Evolutionary conservation across 2,113 vertebrate genomes (phyloP), one percentile per base, ranked within the genome.

Genomic region (Spea bombifrons): DNA sequence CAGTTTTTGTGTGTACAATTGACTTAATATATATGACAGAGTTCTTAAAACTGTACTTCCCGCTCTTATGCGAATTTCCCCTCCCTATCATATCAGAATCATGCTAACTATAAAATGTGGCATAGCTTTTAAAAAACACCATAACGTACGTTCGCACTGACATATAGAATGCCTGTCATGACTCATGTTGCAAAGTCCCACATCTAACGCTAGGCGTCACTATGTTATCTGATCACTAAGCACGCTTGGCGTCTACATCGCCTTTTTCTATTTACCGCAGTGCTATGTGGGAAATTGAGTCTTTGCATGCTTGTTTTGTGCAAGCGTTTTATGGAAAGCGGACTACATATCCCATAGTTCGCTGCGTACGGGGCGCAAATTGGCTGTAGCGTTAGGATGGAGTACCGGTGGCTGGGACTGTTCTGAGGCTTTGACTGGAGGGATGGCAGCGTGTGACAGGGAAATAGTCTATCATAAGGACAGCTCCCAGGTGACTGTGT

Each of bases 391-490:
- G 17, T 55, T 44, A 75, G 66, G 72, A 66, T 79, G 66, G 48
- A 53, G 44, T 69, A 8, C 72, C 44, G 75, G 63, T 69, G 75
- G 64, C 70, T 74, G 71, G 57, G 65, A 68, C 30, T 43, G 71
- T 44, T 52, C 49, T 53, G 49, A 71, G 55, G 55, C 43, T 47
- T 57, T 66, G 75, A 64, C 73, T 17, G 71, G 75, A 76, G 30
- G 17, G 10, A 86, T 86, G 85, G 82, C 84, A 17, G 81, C 82
- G 69, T 81, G 80, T 59, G 66, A 75, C 50, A 82, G 75, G 69
- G 82, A 81, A 55, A 81, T 86, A 53, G 78, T 86, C 50, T 85
- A 77, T 66, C 82, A 83, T 65, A 82, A 69, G 50, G 78, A 70
- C 53, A 74, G 75, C 43, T 74, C 71, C 47, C 63, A 78, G 66